Base-by-base conservation (phyloP, 2,797 vertebrate genomes). In the Chromis chromis region DNA sequence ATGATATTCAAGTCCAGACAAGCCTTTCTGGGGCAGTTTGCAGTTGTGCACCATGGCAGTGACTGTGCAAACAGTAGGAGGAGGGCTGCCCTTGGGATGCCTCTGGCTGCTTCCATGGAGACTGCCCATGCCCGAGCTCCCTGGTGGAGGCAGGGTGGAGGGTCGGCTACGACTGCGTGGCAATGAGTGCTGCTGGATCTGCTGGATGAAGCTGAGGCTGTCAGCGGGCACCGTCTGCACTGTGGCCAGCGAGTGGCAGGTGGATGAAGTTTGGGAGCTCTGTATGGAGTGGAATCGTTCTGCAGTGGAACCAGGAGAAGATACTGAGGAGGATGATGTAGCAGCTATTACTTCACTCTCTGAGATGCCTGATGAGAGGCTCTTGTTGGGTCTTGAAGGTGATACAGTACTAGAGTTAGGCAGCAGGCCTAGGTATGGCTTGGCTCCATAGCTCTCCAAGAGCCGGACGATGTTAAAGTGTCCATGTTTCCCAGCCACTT, bases 121-220 rank as follows among this genome's bases (percentile, higher is more conserved):
- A 76, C 94, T 95, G 25, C 86, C 81, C 57, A 70, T 21, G 13
- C n/a, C n/a, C n/a, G n/a, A n/a, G n/a, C 76, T 76, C 40, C 87
- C 90, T 6, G 91, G 84, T 1, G 88, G 91, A 64, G 86, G 93
- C 25, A 95, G 92, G 50, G 92, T 94, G 55, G 94, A 94, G 40
- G 86, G 94, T 1, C 94, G 92, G 76, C 93, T 94, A 31, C 94
- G 94, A 49, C 93, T 93, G 42, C 95, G 95, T 6, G 95, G 94
- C 31, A 96, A 82, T 0, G 95, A 96, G 76, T 95, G 95, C 74
- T 95, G 94, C 66, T 95, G 94, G 74, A 96, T 94, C 77, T 95
- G 95, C 68, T 95, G 94, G 6, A 94, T 93, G 9, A 96, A 96
- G 62, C 92, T 94, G 73, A 96, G 87, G 74, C 89, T 94, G 86